Evolutionary conservation across 2,888 invertebrate species (phyloP), one percentile per base, ranked within the genome.

Genomic region (Nemurella pictetii): DNA sequence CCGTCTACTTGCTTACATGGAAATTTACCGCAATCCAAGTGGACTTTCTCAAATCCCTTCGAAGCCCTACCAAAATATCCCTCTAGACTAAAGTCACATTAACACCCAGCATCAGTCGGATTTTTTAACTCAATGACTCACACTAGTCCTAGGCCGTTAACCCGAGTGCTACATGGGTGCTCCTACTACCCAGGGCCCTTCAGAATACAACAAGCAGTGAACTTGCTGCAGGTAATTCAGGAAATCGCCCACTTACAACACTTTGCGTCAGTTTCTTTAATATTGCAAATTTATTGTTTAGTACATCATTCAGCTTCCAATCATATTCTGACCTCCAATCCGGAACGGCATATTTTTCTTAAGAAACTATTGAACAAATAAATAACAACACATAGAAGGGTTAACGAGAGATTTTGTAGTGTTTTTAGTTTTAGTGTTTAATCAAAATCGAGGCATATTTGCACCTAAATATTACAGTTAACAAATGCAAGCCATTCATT

Each of bases 401-500:
- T 27, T 82, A 72, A 82, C 82, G 55, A 82, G 78, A 82, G 55
- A 82, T 72, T 55, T 55, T n/a, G n/a, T n/a, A 55, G 55, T 55
- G 55, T 55, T 55, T 55, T 7, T 20, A 55, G 12, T 55, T 55
- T 55, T 55, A 55, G 55, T 55, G 55, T 55, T 55, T 55, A 55
- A 55, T 55, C 55, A 55, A 55, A 55, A 55, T 55, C 55, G 55
- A 55, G 55, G 55, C 55, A 82, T 82, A 78, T 82, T 82, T 82
- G 82, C 29, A 82, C 82, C 82, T 72, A 72, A 82, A 80, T 12
- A 72, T 82, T 82, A 82, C 82, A 82, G 72, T 82, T 82, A 72
- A 36, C 82, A 82, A 82, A 82, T 82, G 82, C 82, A 82, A 82
- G 80, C 29, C 80, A 35, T 81, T 29, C 82, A 82, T 72, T 82